These are phyloP conservation scores for Pagetopsis macropterus DNA, from an alignment of 2,797 vertebrate genomes.

Conservation along the genomic window DNA sequence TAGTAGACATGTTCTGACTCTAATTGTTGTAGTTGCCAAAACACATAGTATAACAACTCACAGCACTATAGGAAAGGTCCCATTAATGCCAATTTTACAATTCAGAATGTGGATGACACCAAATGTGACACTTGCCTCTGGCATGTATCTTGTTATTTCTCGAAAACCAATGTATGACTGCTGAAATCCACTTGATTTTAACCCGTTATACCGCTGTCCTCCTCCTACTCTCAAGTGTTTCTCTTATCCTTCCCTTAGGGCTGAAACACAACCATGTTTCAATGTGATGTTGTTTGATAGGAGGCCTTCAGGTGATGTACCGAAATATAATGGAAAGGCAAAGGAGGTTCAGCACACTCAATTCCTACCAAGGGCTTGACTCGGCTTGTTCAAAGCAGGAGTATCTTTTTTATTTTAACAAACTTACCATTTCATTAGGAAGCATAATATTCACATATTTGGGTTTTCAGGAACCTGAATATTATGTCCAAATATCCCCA, in stretches of 20 bases:
- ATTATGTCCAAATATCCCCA: background rate
- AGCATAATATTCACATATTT: background rate
- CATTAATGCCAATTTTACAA: background rate
- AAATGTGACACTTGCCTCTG: slow-evolving; percentile 15
- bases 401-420: background rate
- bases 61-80: background rate
- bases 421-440: background rate
- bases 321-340: slow-evolving; percentile 40
- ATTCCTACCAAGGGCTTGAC: background rate
- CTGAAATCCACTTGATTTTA: slow-evolving; percentile 28
- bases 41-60: background rate
- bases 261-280: slow-evolving; percentile 30
- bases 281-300: slow-evolving; percentile 58
- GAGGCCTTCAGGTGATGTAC: slow-evolving; percentile 39
- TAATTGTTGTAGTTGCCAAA: slow-evolving; percentile 10
- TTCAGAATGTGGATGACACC: background rate
- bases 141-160: slow-evolving; percentile 25
- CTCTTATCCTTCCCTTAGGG: slow-evolving; percentile 35
- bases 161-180: slow-evolving; percentile 8
- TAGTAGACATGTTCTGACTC: slow-evolving; percentile 10
- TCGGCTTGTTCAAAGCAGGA: background rate
- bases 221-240: slow-evolving; percentile 22
- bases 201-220: slow-evolving; percentile 31
- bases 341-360: slow-evolving; percentile 21
- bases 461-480: background rate